These are phyloP conservation scores for Myotis davidii DNA, from an alignment of 2,113 vertebrate species.

Conservation along the genomic window DNA sequence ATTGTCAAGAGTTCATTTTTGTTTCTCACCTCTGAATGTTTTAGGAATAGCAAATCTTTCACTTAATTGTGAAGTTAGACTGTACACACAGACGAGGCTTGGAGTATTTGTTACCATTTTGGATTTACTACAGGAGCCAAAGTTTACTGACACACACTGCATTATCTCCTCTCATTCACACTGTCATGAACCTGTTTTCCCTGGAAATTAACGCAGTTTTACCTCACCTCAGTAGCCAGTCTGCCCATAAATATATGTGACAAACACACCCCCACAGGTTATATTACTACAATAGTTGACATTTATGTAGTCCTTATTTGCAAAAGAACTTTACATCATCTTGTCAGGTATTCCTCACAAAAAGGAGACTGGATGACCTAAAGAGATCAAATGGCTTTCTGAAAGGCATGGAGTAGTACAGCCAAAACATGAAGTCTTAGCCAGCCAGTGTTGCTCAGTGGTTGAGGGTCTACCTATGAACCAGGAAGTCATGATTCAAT, in stretches of 20 bases:
- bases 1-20: neutral
- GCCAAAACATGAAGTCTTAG: neutral
- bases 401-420: neutral
- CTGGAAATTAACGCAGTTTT: neutral
- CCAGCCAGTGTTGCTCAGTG: no score
- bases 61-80: neutral
- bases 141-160: neutral
- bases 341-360: neutral
- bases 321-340: conserved; percentile 30
- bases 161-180: neutral
- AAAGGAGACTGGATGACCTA: neutral
- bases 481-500: no score
- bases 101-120: neutral
- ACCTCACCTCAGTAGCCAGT: neutral
- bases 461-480: no score
- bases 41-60: neutral
- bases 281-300: conserved; percentile 24
- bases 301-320: conserved; percentile 50
- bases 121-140: neutral
- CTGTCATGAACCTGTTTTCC: neutral
- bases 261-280: conserved; percentile 32
- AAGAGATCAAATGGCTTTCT: neutral
- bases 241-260: conserved; percentile 35
- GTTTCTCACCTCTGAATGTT: neutral
- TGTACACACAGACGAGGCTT: neutral